Conservation (phyloP, 2,888 invertebrate genomes). For the Vanessa cardui region DNA sequence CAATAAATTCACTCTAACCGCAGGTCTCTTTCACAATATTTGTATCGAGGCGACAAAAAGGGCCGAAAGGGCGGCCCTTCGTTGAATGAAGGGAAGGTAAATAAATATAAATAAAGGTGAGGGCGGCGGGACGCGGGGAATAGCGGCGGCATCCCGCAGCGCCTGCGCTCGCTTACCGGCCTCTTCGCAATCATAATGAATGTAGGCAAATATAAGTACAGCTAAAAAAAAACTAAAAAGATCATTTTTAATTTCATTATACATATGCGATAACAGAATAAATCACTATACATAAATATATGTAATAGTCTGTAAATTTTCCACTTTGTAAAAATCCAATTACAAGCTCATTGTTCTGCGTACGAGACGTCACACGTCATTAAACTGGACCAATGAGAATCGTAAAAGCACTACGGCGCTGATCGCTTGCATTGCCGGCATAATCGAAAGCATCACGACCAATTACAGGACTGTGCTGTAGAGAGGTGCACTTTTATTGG, state of each 20-base stretch:
- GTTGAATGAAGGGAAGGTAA: constrained; percentile 83
- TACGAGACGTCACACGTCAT: constrained; percentile 75
- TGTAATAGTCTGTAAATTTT: constrained; percentile 48
- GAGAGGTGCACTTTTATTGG: constrained; percentile 79
- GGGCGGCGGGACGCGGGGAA: constrained; percentile 56
- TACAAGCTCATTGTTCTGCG: constrained; percentile 72
- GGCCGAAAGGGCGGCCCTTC: constrained; percentile 80
- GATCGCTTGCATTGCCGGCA: constrained; percentile 55
- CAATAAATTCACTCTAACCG: constrained; percentile 81
- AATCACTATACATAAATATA: not conserved
- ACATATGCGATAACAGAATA: not conserved
- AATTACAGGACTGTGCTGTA: constrained; percentile 71
- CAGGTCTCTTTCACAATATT: constrained; percentile 81
- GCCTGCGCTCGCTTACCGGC: constrained; percentile 43
- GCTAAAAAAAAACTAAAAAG: not conserved
- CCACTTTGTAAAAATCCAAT: constrained; percentile 72
- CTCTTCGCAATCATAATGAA: constrained; percentile 34
- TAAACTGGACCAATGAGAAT: constrained; percentile 77
- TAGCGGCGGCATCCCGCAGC: constrained; percentile 47
- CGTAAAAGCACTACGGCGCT: constrained; percentile 70
- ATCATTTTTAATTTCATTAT: not conserved
- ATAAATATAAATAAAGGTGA: constrained; percentile 83
- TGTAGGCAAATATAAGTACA: constrained; percentile 19
- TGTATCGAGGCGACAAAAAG: constrained; percentile 81
- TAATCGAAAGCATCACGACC: constrained; percentile 71